Evolutionary conservation across 2,113 vertebrate genomes (phyloP), one percentile per base, ranked within the genome.

Genomic region (Periophthalmodon schlosseri): DNA sequence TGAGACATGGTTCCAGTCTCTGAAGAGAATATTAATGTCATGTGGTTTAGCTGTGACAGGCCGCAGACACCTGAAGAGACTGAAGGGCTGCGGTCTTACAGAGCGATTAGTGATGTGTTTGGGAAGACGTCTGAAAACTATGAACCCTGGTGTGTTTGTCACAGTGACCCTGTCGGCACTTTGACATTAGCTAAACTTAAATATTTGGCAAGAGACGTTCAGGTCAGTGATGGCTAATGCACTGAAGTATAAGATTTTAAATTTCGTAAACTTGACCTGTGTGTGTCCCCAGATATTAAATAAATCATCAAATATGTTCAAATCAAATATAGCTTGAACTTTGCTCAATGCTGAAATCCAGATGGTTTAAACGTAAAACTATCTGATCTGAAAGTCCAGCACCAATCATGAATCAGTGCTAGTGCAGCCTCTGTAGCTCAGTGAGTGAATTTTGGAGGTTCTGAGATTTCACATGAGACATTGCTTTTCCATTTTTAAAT

Each of bases 1-100:
- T 81, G 75, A 88, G 75, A 71, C 80, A 75, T 34, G 58, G 74
- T 76, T 84, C 69, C 75, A 50, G 81, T 78, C 82, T 87, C 79
- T 86, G 74, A 77, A 81, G 85, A 75, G 88, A 91, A 89, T 91
- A 90, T 90, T 87, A 91, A 90, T 86, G 87, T 89, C 81, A 78
- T 68, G 76, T 81, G 85, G 84, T 86, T 90, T 87, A 85, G 86
- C 74, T 83, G 78, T 90, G 87, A 89, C 85, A 89, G 85, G 79
- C 69, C 73, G 70, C 74, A 85, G 87, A 89, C 84, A 87, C 86
- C 76, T 77, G 73, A 69, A 81, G 76, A 86, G 76, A 88, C 77
- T 61, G 67, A 86, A 88, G 85, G 90, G 81, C 82, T 85, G 75
- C 50, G 76, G 87, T 89, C 84, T 90, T 75, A 90, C 80, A 83